These are phyloP conservation scores for Punctoribates punctum DNA, from an alignment of 2,888 invertebrate genomes.

Conservation along the genomic window DNA sequence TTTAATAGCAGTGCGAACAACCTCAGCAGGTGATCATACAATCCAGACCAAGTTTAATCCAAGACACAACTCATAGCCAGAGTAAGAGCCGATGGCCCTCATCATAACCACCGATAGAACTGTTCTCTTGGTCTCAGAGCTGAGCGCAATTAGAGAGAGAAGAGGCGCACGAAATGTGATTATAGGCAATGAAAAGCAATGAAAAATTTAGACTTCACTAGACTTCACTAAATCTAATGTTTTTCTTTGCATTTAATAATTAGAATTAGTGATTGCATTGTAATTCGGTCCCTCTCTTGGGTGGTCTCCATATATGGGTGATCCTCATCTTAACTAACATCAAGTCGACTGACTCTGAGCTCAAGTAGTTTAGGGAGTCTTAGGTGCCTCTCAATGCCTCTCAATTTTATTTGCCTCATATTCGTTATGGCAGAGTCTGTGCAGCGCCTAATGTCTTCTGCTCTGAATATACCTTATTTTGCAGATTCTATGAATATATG, in stretches of 20 bases:
- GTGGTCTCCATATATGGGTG: slow-evolving; percentile 33
- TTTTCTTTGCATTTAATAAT: slow-evolving; percentile 24
- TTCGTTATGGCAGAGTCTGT: background rate
- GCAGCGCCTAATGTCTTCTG: background rate
- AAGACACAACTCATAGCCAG: background rate
- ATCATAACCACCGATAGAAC: slow-evolving; percentile 6
- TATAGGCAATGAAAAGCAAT: slow-evolving; percentile 12
- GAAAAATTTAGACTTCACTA: slow-evolving; percentile 29
- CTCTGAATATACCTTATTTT: too few relatives aligned
- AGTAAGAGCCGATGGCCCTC: background rate
- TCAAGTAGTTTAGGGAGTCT: slow-evolving; percentile 7
- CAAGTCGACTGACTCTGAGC: background rate
- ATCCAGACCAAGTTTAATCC: background rate
- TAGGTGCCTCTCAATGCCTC: slow-evolving; percentile 35
- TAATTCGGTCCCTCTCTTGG: slow-evolving; percentile 23
- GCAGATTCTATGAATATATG: background rate
- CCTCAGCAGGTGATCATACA: slow-evolving; percentile 21
- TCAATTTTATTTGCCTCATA: slow-evolving; percentile 15
- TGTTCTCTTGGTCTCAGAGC: background rate
- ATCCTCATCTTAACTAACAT: slow-evolving; percentile 5
- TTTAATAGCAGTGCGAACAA: slow-evolving; percentile 32
- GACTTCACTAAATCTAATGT: background rate
- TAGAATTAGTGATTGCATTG: slow-evolving; percentile 25
- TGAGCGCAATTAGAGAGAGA: slow-evolving; percentile 26
- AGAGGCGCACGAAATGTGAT: slow-evolving; percentile 26